Evolutionary conservation across 2,888 invertebrate species (phyloP).

Genomic region (Dendrolimus houi): DNA sequence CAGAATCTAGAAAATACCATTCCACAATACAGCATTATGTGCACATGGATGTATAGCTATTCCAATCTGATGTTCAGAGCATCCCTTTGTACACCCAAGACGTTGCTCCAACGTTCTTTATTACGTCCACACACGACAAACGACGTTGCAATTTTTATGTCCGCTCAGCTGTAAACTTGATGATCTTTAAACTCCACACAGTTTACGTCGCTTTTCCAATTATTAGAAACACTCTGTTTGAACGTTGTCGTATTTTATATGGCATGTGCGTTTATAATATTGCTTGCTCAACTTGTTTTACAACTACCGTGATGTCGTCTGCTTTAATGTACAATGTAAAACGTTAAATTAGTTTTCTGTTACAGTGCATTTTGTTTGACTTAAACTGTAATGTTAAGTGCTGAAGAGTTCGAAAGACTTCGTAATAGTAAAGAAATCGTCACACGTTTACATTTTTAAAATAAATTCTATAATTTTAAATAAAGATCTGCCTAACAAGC

Average conservation of each 20-base stretch:
- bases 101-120: conserved; percentile 10
- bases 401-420: no score
- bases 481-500: no score
- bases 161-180: conserved; percentile 28
- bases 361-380: no score
- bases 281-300: not conserved
- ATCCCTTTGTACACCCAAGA: not conserved
- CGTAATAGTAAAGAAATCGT: no score
- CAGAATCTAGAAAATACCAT: no score
- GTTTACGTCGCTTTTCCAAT: conserved; percentile 29
- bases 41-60: conserved; percentile 4
- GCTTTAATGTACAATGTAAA: no score
- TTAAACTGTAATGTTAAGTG: no score
- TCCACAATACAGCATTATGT: no score
- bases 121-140: conserved; percentile 12
- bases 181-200: conserved; percentile 30
- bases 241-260: not conserved
- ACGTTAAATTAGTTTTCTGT: no score
- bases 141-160: conserved; percentile 21
- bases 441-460: no score
- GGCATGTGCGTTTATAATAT: not conserved
- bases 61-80: not conserved
- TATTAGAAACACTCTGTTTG: conserved; percentile 24
- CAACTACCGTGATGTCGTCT: not conserved
- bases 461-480: no score